phyloP scores from a whole-genome alignment of 2,797 vertebrate species.

The Zalophus californianus region DNA sequence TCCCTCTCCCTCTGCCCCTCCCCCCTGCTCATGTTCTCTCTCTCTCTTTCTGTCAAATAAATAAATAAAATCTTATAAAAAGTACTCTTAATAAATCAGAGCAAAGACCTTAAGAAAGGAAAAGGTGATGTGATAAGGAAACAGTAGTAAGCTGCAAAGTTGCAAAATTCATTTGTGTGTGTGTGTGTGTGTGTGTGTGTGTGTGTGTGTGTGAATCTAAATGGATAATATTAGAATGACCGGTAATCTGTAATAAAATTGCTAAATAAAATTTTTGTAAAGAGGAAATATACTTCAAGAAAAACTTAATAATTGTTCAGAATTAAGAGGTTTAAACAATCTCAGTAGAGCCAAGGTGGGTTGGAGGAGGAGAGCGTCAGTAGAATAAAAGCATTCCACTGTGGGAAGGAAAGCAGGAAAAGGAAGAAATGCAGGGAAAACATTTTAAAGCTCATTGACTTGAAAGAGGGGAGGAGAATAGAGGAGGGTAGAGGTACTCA shows the following conservation, averaged over 20 bases:
- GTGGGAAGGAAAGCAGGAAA: not conserved
- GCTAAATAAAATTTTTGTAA: not conserved
- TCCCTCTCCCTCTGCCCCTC: not conserved
- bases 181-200: not conserved
- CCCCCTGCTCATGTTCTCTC: not conserved
- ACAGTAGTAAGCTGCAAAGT: not conserved
- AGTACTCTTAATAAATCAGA: not conserved
- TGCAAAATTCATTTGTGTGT: accelerated
- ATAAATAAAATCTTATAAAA: not conserved
- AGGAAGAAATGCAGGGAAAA: not conserved
- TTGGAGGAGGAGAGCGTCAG: too few relatives aligned
- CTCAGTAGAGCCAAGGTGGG: not conserved
- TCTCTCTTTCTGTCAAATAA: not conserved
- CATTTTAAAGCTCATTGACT: not conserved
- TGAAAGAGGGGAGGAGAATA: not conserved
- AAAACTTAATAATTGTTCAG: not conserved
- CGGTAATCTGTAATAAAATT: not conserved
- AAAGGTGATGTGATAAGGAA: not conserved
- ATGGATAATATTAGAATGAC: not conserved
- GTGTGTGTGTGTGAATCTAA: not conserved
- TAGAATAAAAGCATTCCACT: not conserved
- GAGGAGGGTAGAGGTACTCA: not conserved
- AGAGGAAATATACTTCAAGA: not conserved
- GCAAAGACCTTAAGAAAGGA: not conserved
- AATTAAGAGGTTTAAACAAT: not conserved